Evolutionary conservation across 2,797 vertebrate species (phyloP).

Genomic region (Pangasius macronema): DNA sequence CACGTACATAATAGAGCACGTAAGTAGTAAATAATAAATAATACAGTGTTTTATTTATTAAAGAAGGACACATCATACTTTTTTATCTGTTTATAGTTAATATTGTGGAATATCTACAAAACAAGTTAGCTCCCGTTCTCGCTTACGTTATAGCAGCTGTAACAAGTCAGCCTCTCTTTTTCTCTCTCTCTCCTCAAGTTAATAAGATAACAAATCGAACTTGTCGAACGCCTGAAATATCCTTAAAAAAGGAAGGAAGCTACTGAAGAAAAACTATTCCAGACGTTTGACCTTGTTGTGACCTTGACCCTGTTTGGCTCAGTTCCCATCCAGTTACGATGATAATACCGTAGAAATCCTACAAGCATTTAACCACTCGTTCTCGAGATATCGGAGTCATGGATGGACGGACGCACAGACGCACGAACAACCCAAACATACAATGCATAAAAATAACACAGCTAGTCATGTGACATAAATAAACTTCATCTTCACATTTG

Average conservation of each 20-base stretch:
- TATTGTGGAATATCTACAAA: too few species aligned
- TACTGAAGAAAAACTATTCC: background rate
- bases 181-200: too few species aligned
- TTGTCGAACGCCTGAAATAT: too few species aligned
- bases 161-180: too few species aligned
- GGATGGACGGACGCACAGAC: background rate
- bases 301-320: background rate
- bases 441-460: background rate
- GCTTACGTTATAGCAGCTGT: background rate
- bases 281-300: too few species aligned
- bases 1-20: background rate
- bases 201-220: too few species aligned
- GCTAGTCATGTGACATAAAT: background rate
- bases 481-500: background rate
- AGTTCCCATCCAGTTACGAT: background rate
- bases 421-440: background rate
- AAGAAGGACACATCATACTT: background rate
- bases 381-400: background rate
- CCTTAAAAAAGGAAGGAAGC: background rate
- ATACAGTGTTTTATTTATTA: background rate
- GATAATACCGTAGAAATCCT: background rate
- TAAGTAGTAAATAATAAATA: too few species aligned
- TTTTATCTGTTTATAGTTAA: background rate
- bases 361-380: background rate
- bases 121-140: background rate